Conservation (phyloP, 1,140 invertebrate genomes). For the Penaeus indicus region DNA sequence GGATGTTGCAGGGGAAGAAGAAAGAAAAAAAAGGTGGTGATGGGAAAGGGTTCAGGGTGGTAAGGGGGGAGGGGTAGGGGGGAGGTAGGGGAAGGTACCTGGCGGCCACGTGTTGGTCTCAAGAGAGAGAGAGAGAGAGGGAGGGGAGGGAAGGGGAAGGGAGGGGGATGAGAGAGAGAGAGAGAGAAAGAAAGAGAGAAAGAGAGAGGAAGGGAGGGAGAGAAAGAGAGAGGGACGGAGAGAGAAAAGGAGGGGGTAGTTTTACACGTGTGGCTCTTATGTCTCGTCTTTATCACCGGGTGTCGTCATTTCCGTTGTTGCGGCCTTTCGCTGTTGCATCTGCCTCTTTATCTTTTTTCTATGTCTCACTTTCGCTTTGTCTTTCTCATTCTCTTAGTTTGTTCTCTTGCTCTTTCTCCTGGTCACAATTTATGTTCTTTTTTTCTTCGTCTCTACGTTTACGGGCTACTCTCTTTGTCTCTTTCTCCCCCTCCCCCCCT, state of each 20-base stretch:
- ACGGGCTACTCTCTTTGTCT: too few species aligned
- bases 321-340: conserved; percentile 23
- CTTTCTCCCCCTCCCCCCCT: not conserved
- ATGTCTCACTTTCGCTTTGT: not conserved
- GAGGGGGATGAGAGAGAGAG: too few species aligned
- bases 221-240: not conserved
- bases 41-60: too few species aligned
- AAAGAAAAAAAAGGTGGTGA: too few species aligned
- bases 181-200: too few species aligned
- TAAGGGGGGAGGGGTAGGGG: too few species aligned
- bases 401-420: not conserved
- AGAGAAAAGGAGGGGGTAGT: not conserved
- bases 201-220: too few species aligned
- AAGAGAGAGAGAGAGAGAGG: too few species aligned
- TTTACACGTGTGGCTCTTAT: not conserved
- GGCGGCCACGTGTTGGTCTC: too few species aligned
- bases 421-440: not conserved
- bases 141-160: too few species aligned
- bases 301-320: conserved; percentile 4
- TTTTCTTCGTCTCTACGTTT: not conserved
- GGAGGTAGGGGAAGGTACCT: too few species aligned
- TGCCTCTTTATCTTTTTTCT: conserved; percentile 34
- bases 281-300: not conserved
- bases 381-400: not conserved
- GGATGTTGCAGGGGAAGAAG: too few species aligned